Percentiles rank a stretch among this genome's conserved stretches.
Evolutionary conservation across 2,113 vertebrate genomes (phyloP).

Genomic region (Tachysurus fulvidraco): DNA sequence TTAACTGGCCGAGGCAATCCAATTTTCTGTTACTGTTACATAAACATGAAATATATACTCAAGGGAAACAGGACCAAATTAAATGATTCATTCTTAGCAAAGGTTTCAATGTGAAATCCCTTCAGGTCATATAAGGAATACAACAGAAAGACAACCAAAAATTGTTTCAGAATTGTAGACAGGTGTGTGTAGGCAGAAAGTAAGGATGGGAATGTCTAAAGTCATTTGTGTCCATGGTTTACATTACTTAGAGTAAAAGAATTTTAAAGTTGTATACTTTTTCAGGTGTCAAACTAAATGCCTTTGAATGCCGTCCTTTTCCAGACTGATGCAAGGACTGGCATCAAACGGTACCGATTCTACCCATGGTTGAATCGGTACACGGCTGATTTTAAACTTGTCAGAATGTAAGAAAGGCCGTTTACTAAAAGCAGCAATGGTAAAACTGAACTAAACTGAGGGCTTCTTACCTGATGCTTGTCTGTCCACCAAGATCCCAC

Average conservation of each 20-base stretch:
- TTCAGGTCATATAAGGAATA: not conserved
- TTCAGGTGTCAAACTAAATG: not conserved
- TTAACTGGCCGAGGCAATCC: too few relatives aligned
- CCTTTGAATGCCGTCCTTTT: too few relatives aligned
- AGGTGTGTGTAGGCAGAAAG: too few relatives aligned
- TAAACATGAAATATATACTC: not conserved
- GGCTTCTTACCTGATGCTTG: constrained; percentile 88
- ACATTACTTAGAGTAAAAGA: not conserved
- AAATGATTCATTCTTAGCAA: not conserved
- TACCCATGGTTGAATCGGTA: not conserved
- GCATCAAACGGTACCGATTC: too few relatives aligned
- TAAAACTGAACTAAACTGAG: not conserved
- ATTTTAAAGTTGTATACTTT: not conserved
- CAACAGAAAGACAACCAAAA: not conserved
- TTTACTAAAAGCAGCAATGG: not conserved
- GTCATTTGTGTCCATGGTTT: not conserved
- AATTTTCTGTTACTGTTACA: not conserved
- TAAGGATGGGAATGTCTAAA: not conserved
- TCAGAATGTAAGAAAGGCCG: not conserved
- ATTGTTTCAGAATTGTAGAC: not conserved
- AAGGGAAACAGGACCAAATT: not conserved
- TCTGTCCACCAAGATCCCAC: constrained; percentile 98
- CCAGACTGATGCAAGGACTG: too few relatives aligned
- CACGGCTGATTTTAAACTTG: not conserved
- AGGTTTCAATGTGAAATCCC: not conserved